Evolutionary conservation across 2,797 vertebrate species (phyloP).

Genomic region (Melanogrammus aeglefinus): DNA sequence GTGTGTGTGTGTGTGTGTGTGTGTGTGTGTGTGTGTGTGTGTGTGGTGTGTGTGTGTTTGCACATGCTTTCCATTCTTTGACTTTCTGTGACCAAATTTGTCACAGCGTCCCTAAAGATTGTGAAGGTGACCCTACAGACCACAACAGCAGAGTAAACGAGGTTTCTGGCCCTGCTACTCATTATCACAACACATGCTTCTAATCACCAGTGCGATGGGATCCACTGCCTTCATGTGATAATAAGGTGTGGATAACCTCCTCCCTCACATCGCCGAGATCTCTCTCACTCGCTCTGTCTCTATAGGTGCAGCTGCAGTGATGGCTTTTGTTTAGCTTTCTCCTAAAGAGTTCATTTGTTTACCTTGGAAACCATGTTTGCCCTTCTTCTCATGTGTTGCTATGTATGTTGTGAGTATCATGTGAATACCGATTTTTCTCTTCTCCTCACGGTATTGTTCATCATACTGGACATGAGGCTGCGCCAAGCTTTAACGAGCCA

Average conservation of each 20-base stretch:
- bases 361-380: not conserved
- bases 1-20: too few relatives aligned
- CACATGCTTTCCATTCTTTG: too few relatives aligned
- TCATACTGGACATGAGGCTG: not conserved
- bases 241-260: slow-evolving; percentile 19
- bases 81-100: too few relatives aligned
- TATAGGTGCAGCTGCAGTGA: not conserved
- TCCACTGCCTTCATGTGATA: slow-evolving; percentile 20
- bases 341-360: too few relatives aligned
- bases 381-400: not conserved
- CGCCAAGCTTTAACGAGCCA: not conserved
- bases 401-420: not conserved
- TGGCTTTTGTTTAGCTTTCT: too few relatives aligned
- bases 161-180: not conserved
- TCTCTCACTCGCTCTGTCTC: not conserved
- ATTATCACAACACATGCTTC: slow-evolving; percentile 9
- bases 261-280: not conserved
- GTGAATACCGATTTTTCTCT: not conserved
- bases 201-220: not conserved
- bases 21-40: not conserved
- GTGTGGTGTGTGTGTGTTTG: not conserved
- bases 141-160: not conserved
- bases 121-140: not conserved
- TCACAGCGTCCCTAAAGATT: not conserved
- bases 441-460: not conserved